Evolutionary conservation across 2,888 invertebrate species (phyloP).

Genomic region (Phortica magna): DNA sequence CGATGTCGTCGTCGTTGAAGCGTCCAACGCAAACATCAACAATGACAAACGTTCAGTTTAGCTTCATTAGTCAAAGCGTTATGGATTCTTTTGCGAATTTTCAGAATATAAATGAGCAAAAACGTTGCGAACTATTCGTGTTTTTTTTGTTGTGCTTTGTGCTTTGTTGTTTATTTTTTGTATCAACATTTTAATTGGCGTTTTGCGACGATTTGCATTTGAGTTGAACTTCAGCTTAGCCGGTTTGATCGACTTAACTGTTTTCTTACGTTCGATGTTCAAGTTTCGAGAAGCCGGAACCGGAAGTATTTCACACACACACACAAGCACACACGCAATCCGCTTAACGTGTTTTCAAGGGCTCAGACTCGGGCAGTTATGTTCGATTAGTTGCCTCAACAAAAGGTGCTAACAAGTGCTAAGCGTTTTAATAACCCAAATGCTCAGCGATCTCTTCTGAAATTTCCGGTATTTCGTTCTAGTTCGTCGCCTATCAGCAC

Average conservation of each 20-base stretch:
- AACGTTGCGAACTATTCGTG: neutral
- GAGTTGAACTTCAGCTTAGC: neutral
- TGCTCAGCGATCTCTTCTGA: neutral
- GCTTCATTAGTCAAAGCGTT: neutral
- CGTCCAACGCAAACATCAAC: no score
- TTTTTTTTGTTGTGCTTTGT: neutral
- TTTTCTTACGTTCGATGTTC: neutral
- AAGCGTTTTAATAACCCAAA: neutral
- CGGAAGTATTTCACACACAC: neutral
- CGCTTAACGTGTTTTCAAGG: slow-evolving; percentile 8
- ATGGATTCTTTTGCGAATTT: slow-evolving; percentile 10
- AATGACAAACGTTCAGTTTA: neutral
- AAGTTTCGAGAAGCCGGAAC: slow-evolving; percentile 9
- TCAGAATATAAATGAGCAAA: neutral
- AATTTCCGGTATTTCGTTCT: neutral
- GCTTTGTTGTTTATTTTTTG: neutral
- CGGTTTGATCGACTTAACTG: neutral
- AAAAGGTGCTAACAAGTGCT: neutral
- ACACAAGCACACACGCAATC: neutral
- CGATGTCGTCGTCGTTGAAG: neutral
- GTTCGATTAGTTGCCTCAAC: neutral
- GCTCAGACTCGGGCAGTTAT: neutral
- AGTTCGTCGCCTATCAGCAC: no score
- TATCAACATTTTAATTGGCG: neutral
- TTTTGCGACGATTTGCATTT: neutral